Evolutionary conservation across 2,888 invertebrate genomes (phyloP).

Genomic region (Sinohyriopsis cumingii): DNA sequence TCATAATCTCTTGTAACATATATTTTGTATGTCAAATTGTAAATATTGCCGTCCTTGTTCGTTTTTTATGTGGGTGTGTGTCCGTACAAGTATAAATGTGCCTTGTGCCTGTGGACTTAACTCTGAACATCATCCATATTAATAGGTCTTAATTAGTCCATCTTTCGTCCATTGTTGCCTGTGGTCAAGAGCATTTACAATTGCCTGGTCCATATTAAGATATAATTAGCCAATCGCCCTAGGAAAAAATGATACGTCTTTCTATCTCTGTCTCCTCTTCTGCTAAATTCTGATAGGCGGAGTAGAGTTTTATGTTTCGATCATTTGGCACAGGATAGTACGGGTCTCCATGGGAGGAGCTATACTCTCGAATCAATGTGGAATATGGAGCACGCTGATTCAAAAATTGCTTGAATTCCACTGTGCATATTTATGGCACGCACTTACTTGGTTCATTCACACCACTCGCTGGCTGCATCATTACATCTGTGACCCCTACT

Average conservation of each 20-base stretch:
- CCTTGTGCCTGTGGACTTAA: too few relatives aligned
- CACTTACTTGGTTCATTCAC: constrained; percentile 8
- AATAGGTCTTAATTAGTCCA: too few relatives aligned
- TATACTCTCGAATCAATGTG: constrained; percentile 4
- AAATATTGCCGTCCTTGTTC: too few relatives aligned
- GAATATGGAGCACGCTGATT: constrained; percentile 2
- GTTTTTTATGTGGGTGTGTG: too few relatives aligned
- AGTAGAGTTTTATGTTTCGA: constrained; percentile 1
- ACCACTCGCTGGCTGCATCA: constrained; percentile 1
- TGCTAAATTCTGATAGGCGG: not conserved
- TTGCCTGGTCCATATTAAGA: constrained; percentile 15
- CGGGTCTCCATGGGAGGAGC: constrained; percentile 6
- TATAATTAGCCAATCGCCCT: constrained; percentile 14
- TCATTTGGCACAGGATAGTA: constrained; percentile 14
- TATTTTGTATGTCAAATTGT: too few relatives aligned
- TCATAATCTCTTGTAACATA: too few relatives aligned
- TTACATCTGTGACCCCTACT: not conserved
- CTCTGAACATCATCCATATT: too few relatives aligned
- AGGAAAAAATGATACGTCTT: constrained; percentile 1
- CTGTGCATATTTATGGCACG: not conserved
- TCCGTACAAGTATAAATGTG: too few relatives aligned
- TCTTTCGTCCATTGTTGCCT: not conserved
- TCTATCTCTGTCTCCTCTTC: not conserved
- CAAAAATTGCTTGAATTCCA: constrained; percentile 13
- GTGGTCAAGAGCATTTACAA: constrained; percentile 8